phyloP scores from a whole-genome alignment of 1,140 invertebrate species.

The Brachionus plicatilis region DNA sequence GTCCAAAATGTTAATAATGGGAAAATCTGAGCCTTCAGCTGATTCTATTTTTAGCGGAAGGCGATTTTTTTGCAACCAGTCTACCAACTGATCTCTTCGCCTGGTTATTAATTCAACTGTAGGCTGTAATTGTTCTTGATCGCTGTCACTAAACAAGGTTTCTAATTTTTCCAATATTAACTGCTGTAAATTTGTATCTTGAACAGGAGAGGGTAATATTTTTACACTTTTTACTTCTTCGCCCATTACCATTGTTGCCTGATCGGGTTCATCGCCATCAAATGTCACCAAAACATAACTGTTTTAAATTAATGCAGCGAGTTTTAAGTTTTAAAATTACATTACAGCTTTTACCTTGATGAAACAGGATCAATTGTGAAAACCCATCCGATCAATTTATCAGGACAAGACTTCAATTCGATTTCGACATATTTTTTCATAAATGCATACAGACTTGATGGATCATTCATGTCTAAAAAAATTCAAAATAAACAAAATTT shows the following conservation, averaged over 20 bases:
- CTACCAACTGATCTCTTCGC: neutral
- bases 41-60: neutral
- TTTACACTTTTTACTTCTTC: slow-evolving; percentile 1
- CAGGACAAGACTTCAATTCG: neutral
- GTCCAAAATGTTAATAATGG: slow-evolving; percentile 25
- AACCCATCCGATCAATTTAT: neutral
- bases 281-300: slow-evolving; percentile 10
- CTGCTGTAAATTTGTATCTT: neutral
- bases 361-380: slow-evolving; percentile 17
- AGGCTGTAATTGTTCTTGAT: neutral
- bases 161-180: neutral
- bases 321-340: neutral
- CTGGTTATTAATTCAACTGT: neutral
- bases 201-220: neutral
- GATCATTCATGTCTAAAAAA: neutral
- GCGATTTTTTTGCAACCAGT: slow-evolving; percentile 24
- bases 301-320: neutral
- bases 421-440: slow-evolving; percentile 34
- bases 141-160: neutral
- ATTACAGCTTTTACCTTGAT: neutral
- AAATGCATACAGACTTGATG: neutral
- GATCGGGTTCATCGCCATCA: neutral
- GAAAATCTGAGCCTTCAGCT: neutral
- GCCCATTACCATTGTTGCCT: neutral
- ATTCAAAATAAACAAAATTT: neutral